phyloP scores from a whole-genome alignment of 2,888 invertebrate genomes.

The Fragum fragum region DNA sequence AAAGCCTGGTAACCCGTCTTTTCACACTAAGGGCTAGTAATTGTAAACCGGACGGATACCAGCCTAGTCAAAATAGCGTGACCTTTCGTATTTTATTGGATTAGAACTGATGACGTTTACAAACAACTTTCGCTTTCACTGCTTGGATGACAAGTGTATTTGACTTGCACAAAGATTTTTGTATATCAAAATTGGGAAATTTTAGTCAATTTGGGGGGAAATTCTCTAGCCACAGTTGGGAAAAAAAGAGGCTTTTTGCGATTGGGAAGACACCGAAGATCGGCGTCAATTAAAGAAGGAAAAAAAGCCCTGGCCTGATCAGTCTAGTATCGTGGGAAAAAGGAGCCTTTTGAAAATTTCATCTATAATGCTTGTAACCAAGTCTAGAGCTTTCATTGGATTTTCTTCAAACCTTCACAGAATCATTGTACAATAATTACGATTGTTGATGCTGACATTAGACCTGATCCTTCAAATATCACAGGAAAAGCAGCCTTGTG shows the following conservation, averaged over 20 bases:
- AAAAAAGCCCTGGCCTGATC: neutral
- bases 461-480: too few relatives aligned
- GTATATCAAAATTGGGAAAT: conserved; percentile 4
- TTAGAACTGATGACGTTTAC: neutral
- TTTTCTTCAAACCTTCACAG: too few relatives aligned
- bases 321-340: too few relatives aligned
- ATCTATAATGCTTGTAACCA: too few relatives aligned
- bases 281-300: conserved; percentile 13
- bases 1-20: too few relatives aligned
- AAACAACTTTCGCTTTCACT: neutral
- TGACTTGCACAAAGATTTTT: neutral
- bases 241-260: conserved; percentile 10
- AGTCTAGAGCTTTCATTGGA: too few relatives aligned
- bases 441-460: too few relatives aligned
- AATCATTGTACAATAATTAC: too few relatives aligned
- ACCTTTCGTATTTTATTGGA: neutral
- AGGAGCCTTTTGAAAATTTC: too few relatives aligned
- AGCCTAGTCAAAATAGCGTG: neutral
- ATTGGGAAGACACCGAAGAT: conserved; percentile 13
- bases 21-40: too few relatives aligned
- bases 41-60: neutral
- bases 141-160: neutral
- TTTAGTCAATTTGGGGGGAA: neutral
- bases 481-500: too few relatives aligned
- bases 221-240: neutral